Percentiles rank a stretch among this genome's conserved stretches.
These are phyloP conservation scores for Heliconius eleuchia DNA, from an alignment of 1,140 invertebrate species.

Conservation along the genomic window DNA sequence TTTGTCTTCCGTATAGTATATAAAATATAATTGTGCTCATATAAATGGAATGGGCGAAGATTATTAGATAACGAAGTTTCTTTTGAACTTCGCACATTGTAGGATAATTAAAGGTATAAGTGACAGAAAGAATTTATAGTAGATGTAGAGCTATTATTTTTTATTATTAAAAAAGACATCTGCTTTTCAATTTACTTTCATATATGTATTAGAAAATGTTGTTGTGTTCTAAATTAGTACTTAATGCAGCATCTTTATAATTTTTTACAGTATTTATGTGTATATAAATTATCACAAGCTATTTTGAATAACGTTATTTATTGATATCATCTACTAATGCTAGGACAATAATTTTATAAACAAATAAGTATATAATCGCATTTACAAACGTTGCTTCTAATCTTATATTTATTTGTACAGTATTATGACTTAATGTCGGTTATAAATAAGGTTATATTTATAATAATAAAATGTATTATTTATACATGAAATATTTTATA, in stretches of 20 bases:
- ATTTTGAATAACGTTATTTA: conserved; percentile 13
- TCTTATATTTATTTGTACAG: not conserved
- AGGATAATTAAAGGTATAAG: conserved; percentile 43
- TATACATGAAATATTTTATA: conserved; percentile 9
- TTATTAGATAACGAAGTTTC: conserved; percentile 51
- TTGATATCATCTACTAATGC: not conserved
- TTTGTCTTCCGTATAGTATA: conserved; percentile 77
- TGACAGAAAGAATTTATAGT: conserved; percentile 70
- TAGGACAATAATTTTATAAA: conserved; percentile 12
- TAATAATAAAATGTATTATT: not conserved
- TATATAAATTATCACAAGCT: conserved; percentile 6
- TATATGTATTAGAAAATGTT: too few species aligned
- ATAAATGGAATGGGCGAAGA: conserved; percentile 44
- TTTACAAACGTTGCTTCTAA: conserved; percentile 10
- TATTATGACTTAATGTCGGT: not conserved
- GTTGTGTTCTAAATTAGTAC: not conserved
- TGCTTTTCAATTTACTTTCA: not conserved
- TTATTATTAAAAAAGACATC: not conserved
- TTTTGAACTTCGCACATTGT: conserved; percentile 63
- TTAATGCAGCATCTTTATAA: not conserved
- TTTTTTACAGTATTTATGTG: conserved; percentile 4
- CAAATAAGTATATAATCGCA: conserved; percentile 1
- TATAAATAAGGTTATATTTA: not conserved
- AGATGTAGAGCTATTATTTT: conserved; percentile 45
- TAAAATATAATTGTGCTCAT: conserved; percentile 65